A percentile compares a stretch with the other conserved stretches of the same genome.
These are phyloP conservation scores for Hippocampus guttulatus DNA, from an alignment of 2,113 vertebrate species.

Conservation along the genomic window DNA sequence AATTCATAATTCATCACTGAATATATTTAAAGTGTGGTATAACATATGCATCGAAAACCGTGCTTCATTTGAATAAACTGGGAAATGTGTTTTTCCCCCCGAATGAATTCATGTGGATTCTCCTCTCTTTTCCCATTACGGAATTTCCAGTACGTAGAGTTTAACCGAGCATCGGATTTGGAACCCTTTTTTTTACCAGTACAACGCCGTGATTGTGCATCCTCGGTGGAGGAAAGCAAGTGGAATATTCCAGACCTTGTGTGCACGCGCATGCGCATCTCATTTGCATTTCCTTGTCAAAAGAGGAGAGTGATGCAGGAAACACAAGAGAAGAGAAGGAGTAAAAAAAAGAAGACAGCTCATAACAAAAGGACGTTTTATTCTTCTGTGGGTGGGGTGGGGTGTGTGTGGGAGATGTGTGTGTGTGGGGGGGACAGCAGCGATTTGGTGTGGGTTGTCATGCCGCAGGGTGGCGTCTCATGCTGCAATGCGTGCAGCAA, in stretches of 20 bases:
- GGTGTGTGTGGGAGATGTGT: neutral
- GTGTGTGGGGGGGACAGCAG: slow-evolving; percentile 13
- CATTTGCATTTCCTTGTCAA: slow-evolving; percentile 31
- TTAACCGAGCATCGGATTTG: neutral
- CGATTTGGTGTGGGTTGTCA: slow-evolving; percentile 39
- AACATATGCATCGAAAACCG: neutral
- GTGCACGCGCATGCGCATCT: neutral
- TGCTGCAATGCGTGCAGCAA: slow-evolving; percentile 29
- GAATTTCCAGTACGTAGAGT: neutral
- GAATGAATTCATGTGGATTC: neutral
- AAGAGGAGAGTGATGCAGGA: slow-evolving; percentile 9
- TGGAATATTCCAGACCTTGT: slow-evolving; percentile 40
- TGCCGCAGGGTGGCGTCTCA: slow-evolving; percentile 60
- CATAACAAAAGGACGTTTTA: slow-evolving; percentile 15
- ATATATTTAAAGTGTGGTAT: neutral
- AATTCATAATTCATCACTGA: neutral
- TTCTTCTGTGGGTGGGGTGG: neutral
- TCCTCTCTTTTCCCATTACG: neutral
- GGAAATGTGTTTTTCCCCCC: neutral
- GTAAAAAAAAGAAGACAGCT: slow-evolving; percentile 6
- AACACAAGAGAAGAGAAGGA: slow-evolving; percentile 17
- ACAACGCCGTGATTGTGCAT: slow-evolving; percentile 2
- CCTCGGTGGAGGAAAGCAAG: slow-evolving; percentile 18
- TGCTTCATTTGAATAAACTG: neutral
- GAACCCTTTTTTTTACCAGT: neutral